Base-by-base conservation (phyloP, 2,113 vertebrate genomes). In the Thinocorus orbignyianus region DNA sequence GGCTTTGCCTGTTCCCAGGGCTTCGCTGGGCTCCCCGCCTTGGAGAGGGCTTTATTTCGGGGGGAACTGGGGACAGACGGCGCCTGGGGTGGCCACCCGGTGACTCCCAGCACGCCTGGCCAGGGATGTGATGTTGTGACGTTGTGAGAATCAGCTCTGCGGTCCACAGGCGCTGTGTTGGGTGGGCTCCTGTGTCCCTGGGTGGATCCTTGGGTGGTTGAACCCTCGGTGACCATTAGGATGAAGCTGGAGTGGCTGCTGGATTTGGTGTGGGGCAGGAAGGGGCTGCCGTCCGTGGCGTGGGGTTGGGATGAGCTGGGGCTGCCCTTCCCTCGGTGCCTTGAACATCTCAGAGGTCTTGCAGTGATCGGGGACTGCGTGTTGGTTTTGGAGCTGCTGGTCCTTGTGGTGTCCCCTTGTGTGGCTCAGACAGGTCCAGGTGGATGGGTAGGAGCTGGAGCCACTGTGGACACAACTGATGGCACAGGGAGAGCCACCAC, bases 141-240 rank as follows among this genome's bases (percentile, higher is more conserved):
- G 0, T 1, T 24, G 24, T 19, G 15, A 23, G 42, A 23, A 13
- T 9, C 0, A 11, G 42, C 42, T 81, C 18, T 11, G 77, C 10
- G 85, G 68, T 35, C 30, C 11, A 2, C 0, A 4, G 82, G 28
- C 0, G 0, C 35, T 6, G 69, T 0, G 1, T 49, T 0, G 0
- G 24, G 31, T 3, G 51, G 66, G 55, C 11, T 81, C 62, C 10
- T 1, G 2, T 1, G 0, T 26, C 14, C 9, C 22, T 0, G 0
- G 1, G 24, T 0, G 24, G 52, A 46, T 86, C 76, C 30, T 15
- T 0, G 0, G 1, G 41, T 10, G 81, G 10, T 4, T 7, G 19
- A 71, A 20, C 5, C 37, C 13, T 46, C 1, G 52, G 42, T n/a
- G 87, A 22, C 31, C 44, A 1, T 1, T 20, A 8, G 23, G 11